Evolutionary conservation across 2,888 invertebrate genomes (phyloP).

Genomic region (Cheilosia impressa): DNA sequence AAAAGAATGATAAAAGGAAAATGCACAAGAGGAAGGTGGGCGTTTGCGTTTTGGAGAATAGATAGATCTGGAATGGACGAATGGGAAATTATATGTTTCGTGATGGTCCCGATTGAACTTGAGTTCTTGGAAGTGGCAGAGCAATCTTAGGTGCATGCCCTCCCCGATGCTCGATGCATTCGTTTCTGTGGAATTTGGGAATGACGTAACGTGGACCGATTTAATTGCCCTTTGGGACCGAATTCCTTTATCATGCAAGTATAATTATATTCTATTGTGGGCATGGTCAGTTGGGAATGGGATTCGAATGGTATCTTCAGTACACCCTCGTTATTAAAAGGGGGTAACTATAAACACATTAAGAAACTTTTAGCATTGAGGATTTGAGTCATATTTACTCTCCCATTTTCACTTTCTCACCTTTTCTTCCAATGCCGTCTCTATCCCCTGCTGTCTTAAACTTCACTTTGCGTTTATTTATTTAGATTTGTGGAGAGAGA

Average conservation of each 20-base stretch:
- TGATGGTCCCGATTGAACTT: slow-evolving; percentile 56
- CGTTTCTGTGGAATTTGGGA: slow-evolving; percentile 61
- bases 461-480: too few species aligned
- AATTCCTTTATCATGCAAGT: slow-evolving; percentile 36
- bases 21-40: slow-evolving; percentile 53
- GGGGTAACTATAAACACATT: not conserved
- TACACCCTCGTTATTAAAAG: not conserved
- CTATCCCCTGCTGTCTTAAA: too few species aligned
- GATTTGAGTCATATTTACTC: not conserved
- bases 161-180: slow-evolving; percentile 27
- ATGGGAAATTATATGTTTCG: slow-evolving; percentile 70
- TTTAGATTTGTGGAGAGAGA: too few species aligned
- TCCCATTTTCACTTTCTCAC: not conserved
- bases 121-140: slow-evolving; percentile 61
- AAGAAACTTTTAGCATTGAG: not conserved
- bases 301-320: not conserved
- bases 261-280: slow-evolving; percentile 35
- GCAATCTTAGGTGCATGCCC: slow-evolving; percentile 54
- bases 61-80: slow-evolving; percentile 59
- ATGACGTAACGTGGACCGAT: slow-evolving; percentile 49
- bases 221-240: slow-evolving; percentile 34
- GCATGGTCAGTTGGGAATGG: slow-evolving; percentile 3
- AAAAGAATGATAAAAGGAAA: slow-evolving; percentile 13
- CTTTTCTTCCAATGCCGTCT: not conserved
- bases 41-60: slow-evolving; percentile 29